These are phyloP conservation scores for Pteria penguin DNA, from an alignment of 2,888 invertebrate species.

Conservation along the genomic window DNA sequence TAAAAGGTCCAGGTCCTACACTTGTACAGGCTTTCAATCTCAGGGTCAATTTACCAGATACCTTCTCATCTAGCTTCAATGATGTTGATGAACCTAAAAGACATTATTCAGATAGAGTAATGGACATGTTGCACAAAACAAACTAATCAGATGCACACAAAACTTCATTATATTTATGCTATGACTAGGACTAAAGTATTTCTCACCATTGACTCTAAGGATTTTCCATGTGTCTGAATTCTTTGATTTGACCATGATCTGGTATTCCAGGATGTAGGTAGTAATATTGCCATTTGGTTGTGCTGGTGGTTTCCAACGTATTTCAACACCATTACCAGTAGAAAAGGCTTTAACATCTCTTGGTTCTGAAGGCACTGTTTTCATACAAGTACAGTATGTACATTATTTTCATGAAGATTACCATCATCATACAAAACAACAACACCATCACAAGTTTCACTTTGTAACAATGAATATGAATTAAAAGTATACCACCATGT, in stretches of 20 bases:
- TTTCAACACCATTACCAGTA: slow-evolving; percentile 82
- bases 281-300: slow-evolving; percentile 83
- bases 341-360: slow-evolving; percentile 82
- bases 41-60: slow-evolving; percentile 81
- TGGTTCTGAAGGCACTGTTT: slow-evolving; percentile 83
- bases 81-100: slow-evolving; percentile 59
- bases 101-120: no score
- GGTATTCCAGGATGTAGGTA: slow-evolving; percentile 83
- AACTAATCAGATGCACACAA: no score
- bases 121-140: no score
- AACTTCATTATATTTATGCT: no score
- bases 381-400: no score
- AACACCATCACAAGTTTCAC: no score
- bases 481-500: no score
- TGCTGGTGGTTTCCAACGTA: slow-evolving; percentile 84
- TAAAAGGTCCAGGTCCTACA: slow-evolving; percentile 81
- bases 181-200: no score
- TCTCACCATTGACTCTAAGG: slow-evolving; percentile 41
- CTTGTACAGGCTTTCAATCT: slow-evolving; percentile 82
- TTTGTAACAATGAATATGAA: no score
- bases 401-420: no score
- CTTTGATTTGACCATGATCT: background rate
- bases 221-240: slow-evolving; percentile 36
- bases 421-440: no score
- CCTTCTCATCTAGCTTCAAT: slow-evolving; percentile 78